phyloP scores from a whole-genome alignment of 2,797 vertebrate species.

The Molossus alvarezi region DNA sequence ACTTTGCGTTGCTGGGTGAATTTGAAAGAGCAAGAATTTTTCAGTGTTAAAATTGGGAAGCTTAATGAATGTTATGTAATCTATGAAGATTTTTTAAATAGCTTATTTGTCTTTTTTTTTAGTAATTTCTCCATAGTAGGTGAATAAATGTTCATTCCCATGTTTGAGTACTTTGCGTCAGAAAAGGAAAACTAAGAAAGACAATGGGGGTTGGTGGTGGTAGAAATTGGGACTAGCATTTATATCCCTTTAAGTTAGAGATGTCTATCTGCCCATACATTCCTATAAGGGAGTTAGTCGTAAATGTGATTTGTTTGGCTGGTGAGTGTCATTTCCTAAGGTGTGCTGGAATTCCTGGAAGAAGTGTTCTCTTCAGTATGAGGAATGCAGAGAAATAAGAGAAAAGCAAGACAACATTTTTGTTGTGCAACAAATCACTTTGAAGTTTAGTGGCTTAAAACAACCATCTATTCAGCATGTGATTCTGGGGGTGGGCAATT shows the following conservation, averaged over 20 bases:
- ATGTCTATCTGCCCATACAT: fast-evolving
- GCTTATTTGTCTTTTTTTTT: neutral
- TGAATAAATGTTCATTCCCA: neutral
- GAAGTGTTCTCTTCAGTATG: neutral
- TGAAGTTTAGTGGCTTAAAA: slow-evolving; percentile 39
- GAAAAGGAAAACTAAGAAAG: neutral
- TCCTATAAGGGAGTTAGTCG: neutral
- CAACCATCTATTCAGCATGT: neutral
- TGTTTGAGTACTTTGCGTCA: neutral
- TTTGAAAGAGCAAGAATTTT: slow-evolving; percentile 55
- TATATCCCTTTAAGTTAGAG: neutral
- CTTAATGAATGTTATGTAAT: slow-evolving; percentile 17
- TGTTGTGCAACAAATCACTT: neutral
- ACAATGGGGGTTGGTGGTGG: neutral
- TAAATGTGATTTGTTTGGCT: neutral
- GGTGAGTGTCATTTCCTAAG: slow-evolving; percentile 38
- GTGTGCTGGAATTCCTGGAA: slow-evolving; percentile 44
- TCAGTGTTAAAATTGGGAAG: slow-evolving; percentile 54
- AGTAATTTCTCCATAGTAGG: slow-evolving; percentile 29
- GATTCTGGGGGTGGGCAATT: neutral
- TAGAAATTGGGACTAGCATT: neutral
- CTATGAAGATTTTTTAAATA: slow-evolving; percentile 16
- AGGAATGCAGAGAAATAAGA: slow-evolving; percentile 11
- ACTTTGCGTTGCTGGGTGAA: slow-evolving; percentile 13
- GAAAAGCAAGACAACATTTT: neutral